Base-by-base conservation (phyloP, 1,140 invertebrate genomes). In the Diorhabda elongata region DNA sequence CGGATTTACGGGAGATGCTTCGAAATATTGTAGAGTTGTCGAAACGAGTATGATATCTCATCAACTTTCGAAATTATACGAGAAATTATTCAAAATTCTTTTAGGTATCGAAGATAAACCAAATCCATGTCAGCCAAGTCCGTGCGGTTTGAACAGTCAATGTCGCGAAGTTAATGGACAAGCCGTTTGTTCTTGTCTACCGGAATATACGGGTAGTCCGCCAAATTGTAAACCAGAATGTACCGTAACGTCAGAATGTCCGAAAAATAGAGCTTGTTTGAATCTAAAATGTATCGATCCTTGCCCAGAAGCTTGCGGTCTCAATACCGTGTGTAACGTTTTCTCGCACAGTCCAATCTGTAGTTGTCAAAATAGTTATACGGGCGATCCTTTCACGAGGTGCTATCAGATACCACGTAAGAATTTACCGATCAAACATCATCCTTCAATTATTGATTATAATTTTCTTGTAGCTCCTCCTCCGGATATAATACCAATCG, bases 1-100 rank as follows among this genome's bases (percentile, higher is more conserved):
- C 45, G 90, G 90, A 26, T 93, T 87, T 75, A 86, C 86, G 45
- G 91, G 91, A 69, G 89, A 92, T 84, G 87, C 90, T 3, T 89
- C 88, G 76, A 81, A 79, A 71, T 84, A 84, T 69, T 91, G 90
- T 73, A 81, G 78, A 52, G 47, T 52, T 52, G 47, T 52, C n/a
- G 47, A 52, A 52, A 5, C 45, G 8, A 52, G 47, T 52, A 52
- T 4, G 47, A 52, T 8, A 52, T 26, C 26, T 26, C 26, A 26
- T 26, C 26, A 26, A 26, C 26, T 26, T 26, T 26, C 26, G 26
- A 26, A 26, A 26, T 26, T 26, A 26, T 26, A 26, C 26, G 26
- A 26, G 26, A 26, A 26, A 26, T 26, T 9, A 4, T 8, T 4
- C 47, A 52, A 52, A 52, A 59, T 3, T 67, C 7, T 67, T 67